Conservation (phyloP, 92 coral and sea anemone genomes). For the Epizoanthus rinbou region DNA sequence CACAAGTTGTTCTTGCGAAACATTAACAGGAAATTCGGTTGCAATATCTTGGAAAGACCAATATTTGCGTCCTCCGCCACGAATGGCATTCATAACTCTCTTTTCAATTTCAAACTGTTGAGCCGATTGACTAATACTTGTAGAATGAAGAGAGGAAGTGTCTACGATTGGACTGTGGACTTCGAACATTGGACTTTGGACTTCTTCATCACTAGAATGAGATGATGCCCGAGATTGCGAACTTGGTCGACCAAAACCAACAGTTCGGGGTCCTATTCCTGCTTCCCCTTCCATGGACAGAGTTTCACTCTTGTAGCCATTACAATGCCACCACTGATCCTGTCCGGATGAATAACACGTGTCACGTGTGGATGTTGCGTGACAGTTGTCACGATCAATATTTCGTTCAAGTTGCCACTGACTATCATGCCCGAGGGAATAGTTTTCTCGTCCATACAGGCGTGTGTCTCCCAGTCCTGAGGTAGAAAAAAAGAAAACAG, state of each 20-base stretch:
- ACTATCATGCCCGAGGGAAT: neutral
- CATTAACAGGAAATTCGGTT: neutral
- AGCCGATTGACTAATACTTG: neutral
- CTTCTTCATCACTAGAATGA: constrained; percentile 16
- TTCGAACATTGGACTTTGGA: constrained; percentile 16
- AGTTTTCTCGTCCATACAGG: neutral
- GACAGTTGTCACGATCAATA: neutral
- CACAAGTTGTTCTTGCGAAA: neutral
- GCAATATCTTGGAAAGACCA: constrained; percentile 3
- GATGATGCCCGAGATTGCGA: neutral
- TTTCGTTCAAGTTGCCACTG: constrained; percentile 1
- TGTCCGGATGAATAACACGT: neutral
- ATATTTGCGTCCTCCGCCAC: neutral
- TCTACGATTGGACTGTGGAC: constrained; percentile 3
- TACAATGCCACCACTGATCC: neutral
- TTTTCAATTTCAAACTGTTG: constrained; percentile 14
- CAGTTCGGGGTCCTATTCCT: constrained; percentile 34
- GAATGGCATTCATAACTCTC: neutral
- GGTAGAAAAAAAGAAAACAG: neutral
- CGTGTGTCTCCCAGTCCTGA: neutral
- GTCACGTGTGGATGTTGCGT: neutral
- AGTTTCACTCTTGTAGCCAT: neutral
- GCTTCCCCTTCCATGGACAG: neutral
- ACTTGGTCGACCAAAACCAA: constrained; percentile 37
- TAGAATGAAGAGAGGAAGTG: neutral